These are phyloP conservation scores for Leptinotarsa peninsularis DNA, from an alignment of 2,888 invertebrate species.

Conservation along the genomic window DNA sequence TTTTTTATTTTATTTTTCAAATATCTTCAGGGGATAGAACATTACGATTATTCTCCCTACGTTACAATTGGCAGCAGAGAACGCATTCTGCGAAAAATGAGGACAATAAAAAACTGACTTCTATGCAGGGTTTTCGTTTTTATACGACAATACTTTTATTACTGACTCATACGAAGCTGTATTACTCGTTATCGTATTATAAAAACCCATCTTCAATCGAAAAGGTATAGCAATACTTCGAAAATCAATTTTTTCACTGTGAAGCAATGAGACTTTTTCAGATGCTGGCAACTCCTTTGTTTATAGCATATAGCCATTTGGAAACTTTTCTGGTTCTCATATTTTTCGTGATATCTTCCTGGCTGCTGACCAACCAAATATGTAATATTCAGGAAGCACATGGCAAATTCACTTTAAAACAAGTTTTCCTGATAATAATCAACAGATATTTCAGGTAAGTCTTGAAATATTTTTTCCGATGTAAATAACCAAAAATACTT, in stretches of 20 bases:
- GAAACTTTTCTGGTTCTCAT: slow-evolving; percentile 25
- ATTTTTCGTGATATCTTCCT: slow-evolving; percentile 34
- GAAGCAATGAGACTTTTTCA: slow-evolving; percentile 1
- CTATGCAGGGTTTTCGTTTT: background rate
- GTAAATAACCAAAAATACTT: no score
- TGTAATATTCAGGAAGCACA: slow-evolving; percentile 22
- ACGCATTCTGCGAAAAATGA: background rate
- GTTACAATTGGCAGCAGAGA: background rate
- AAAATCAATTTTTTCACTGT: no score
- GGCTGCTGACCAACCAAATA: slow-evolving; percentile 35
- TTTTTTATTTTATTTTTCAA: no score
- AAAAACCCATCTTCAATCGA: slow-evolving; percentile 13
- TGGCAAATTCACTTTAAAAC: slow-evolving; percentile 24
- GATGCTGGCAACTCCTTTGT: background rate
- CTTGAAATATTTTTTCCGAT: background rate
- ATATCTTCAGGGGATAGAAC: background rate
- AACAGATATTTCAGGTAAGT: slow-evolving; percentile 38
- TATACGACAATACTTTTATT: background rate
- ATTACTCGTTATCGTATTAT: slow-evolving; percentile 9
- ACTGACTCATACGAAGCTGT: slow-evolving; percentile 21
- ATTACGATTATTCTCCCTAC: background rate
- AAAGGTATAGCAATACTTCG: slow-evolving; percentile 6
- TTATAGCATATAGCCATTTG: background rate
- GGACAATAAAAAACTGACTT: background rate
- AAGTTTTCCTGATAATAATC: slow-evolving; percentile 23